Base-by-base conservation (phyloP, 2,797 vertebrate species). In the Pantherophis vulpinus region DNA sequence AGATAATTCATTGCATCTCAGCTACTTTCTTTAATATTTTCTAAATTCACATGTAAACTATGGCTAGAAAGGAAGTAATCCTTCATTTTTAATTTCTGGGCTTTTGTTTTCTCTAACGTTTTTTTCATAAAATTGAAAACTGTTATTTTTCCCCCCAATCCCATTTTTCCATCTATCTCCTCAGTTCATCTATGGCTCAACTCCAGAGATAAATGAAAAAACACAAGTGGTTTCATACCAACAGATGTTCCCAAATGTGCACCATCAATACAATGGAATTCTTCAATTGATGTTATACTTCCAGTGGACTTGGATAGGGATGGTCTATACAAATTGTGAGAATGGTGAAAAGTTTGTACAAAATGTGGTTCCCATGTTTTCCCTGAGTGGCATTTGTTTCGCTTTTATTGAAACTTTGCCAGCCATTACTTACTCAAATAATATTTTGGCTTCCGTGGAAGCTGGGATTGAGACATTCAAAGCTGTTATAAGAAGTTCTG, bases 401-500 rank as follows among this genome's bases (percentile, higher is more conserved):
- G 32, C 32, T 37, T 37, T 37, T 37, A 37, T 37, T 37, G 32
- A 37, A 37, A 37, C 32, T 37, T 37, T 37, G 66, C 66, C 66
- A 74, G 32, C 66, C 18, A 74, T 74, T 37, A 18, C 66, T 74
- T 74, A 74, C 18, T 74, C 66, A 8, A 74, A 74, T 74, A 74
- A 37, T 74, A 37, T 74, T 74, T 74, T 18, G 0, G 6, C n/a
- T 74, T 18, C 66, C 8, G 66, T 37, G 32, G 66, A 74, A 74
- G n/a, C 66, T 20, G 66, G 66, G 2, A 74, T 74, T 74, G 32
- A 74, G 20, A 74, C 14, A 9, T 74, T 74, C 14, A 74, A 37
- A 1, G 1, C 1, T 74, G 0, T 37, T 8, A 74, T 74, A 0
- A 74, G 7, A 32, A 74, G n/a, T 1, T 18, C 16, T 37, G 32